phyloP scores from a whole-genome alignment of 2,888 invertebrate genomes.

The Sabatieria punctata region DNA sequence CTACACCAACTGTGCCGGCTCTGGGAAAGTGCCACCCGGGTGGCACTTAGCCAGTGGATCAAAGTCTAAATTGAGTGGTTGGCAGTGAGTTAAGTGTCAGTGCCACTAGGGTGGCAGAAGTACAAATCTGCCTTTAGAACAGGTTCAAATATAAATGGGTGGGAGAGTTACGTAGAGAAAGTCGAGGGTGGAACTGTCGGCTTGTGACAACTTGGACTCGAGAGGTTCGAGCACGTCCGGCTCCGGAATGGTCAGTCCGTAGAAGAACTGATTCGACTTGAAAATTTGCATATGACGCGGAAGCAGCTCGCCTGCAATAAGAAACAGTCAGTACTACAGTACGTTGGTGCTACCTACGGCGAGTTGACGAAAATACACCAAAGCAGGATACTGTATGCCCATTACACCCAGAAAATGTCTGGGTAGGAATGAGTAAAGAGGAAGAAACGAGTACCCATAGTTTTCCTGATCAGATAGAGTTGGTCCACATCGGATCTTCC shows the following conservation, averaged over 20 bases:
- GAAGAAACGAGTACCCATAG: constrained; percentile 45
- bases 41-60: too few species aligned
- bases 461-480: constrained; percentile 79
- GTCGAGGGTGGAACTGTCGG: constrained; percentile 52
- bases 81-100: too few species aligned
- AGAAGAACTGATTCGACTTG: constrained; percentile 79
- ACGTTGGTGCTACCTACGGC: background rate
- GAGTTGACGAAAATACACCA: background rate
- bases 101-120: too few species aligned
- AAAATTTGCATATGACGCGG: constrained; percentile 89
- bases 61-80: too few species aligned
- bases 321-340: constrained; percentile 1
- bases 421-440: background rate
- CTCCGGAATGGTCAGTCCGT: constrained; percentile 77
- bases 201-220: constrained; percentile 64
- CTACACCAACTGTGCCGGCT: too few species aligned
- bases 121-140: too few species aligned
- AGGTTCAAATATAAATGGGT: too few species aligned
- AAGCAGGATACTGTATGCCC: background rate
- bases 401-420: background rate
- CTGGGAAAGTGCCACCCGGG: too few species aligned
- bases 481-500: constrained; percentile 98
- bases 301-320: constrained; percentile 55
- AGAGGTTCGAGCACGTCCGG: constrained; percentile 64
- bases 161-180: constrained; percentile 63